phyloP scores from a whole-genome alignment of 2,888 invertebrate species.

The Drosophila monieri region DNA sequence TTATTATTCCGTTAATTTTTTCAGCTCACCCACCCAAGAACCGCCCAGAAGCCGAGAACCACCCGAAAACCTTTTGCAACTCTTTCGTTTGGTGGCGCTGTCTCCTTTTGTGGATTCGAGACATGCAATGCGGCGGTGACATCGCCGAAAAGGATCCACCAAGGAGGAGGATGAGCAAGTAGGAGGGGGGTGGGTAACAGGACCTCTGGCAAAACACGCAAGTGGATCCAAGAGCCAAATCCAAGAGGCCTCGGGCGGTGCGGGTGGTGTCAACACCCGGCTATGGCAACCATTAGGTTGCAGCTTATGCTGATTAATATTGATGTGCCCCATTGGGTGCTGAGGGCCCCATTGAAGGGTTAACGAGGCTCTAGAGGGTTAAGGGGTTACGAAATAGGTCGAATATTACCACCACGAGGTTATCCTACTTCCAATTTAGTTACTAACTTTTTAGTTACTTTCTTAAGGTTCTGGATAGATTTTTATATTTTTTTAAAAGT shows the following conservation, averaged over 20 bases:
- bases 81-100: conserved; percentile 25
- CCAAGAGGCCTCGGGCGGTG: conserved; percentile 5
- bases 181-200: neutral
- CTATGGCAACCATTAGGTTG: conserved; percentile 48
- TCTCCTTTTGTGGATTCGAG: conserved; percentile 59
- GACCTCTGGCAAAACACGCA: conserved; percentile 26
- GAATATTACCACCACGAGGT: neutral
- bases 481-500: no score
- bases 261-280: conserved; percentile 49
- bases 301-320: conserved; percentile 53
- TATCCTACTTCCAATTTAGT: neutral
- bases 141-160: conserved; percentile 67
- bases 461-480: no score
- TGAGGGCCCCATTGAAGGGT: neutral
- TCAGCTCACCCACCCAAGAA: conserved; percentile 17
- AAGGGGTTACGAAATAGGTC: conserved; percentile 1
- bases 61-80: conserved; percentile 5
- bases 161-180: conserved; percentile 2
- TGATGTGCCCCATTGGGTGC: conserved; percentile 27
- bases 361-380: neutral
- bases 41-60: conserved; percentile 2
- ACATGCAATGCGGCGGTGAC: conserved; percentile 79
- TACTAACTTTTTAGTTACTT: no score
- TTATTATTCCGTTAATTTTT: conserved; percentile 80
- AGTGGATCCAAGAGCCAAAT: neutral